Percentiles rank a stretch among this genome's conserved stretches.
These are phyloP conservation scores for Apostichopus leukothele DNA, from an alignment of 53 echinoderm and acorn worm genomes.

Conservation along the genomic window DNA sequence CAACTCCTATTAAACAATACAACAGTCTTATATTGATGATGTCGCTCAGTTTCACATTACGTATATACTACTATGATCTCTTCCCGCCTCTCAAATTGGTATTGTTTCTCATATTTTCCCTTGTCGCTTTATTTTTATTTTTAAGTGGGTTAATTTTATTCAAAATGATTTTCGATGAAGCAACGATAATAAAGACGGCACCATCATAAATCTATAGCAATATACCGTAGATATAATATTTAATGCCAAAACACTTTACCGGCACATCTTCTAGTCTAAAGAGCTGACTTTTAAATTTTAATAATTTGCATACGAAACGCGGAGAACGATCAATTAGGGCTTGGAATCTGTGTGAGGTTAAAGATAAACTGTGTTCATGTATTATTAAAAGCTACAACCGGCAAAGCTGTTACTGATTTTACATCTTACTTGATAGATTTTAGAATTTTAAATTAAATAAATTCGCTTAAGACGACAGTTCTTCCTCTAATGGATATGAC, in stretches of 20 bases:
- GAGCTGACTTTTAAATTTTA: background rate
- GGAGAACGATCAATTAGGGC: background rate
- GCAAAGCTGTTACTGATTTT: background rate
- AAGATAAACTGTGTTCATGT: background rate
- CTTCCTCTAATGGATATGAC: background rate
- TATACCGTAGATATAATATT: background rate
- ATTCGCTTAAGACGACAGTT: background rate
- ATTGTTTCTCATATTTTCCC: background rate
- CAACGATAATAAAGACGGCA: background rate
- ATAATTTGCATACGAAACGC: background rate
- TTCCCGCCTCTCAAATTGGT: too few relatives aligned
- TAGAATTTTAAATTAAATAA: conserved; percentile 18
- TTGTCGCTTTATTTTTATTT: background rate
- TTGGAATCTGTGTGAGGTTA: too few relatives aligned
- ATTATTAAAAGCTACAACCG: background rate
- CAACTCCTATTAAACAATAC: too few relatives aligned
- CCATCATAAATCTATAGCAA: background rate
- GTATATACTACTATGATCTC: too few relatives aligned
- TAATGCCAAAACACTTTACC: background rate
- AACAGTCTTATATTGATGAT: too few relatives aligned
- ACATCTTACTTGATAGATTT: background rate
- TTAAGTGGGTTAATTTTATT: background rate
- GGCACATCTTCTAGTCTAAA: background rate
- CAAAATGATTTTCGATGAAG: background rate
- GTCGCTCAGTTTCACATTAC: too few relatives aligned